Base-by-base conservation (phyloP, 2,888 invertebrate genomes). In the Cephonodes hylas region DNA sequence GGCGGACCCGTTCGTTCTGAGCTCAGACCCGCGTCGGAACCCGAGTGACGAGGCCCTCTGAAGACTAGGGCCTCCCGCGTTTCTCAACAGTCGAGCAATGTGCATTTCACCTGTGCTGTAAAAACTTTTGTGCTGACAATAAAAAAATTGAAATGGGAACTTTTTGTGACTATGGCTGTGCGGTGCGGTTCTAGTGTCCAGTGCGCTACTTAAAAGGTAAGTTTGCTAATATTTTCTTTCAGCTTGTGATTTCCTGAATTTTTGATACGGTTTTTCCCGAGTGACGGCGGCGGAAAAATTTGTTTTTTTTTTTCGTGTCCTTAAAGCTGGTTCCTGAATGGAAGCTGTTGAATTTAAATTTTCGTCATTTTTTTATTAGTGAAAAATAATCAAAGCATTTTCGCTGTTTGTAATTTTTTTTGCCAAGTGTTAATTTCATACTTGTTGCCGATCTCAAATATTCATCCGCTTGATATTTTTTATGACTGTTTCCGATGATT, bases 11-110 rank as follows among this genome's bases (percentile, higher is more conserved):
- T 73, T 74, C 70, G 77, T 68, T 79, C 67, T 70, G 79, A 72
- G 74, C 81, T 85, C 91, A 91, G 74, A 89, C 76, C 80, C 77
- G 72, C 85, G 84, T 78, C 78, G 76, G 83, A 71, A 77, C 75
- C 80, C 81, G 76, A 73, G 75, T 74, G 76, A 75, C 78, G 80
- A 74, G 79, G 82, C 74, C 71, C 76, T 74, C 69, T 68, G 67
- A 69, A 66, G 67, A 67, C 67, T 66, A 69, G 69, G 64, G 73
- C 73, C 70, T 66, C 73, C 68, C 76, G 68, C 71, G 70, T 63
- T 61, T 68, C 68, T 62, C 66, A 66, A n/a, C n/a, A 38, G 72
- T 72, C 84, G 81, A 76, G 84, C 71, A 73, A 85, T 88, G 85
- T 78, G 64, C 72, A 74, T 69, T 66, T 73, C 74, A 79, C 75